Evolutionary conservation across 1,140 invertebrate genomes (phyloP).

Genomic region (Orchestia grillus): DNA sequence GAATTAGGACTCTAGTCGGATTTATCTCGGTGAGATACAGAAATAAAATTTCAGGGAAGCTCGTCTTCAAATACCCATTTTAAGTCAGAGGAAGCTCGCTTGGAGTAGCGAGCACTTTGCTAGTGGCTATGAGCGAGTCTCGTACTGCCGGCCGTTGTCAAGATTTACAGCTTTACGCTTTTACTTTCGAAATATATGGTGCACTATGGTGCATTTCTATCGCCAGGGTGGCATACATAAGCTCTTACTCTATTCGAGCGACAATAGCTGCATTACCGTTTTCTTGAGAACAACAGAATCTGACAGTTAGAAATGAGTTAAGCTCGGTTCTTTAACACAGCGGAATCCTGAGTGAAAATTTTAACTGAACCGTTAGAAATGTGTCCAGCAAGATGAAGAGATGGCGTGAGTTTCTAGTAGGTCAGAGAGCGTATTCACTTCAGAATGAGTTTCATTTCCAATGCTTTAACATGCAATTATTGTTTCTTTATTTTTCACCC

Average conservation of each 20-base stretch:
- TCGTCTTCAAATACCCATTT: not conserved
- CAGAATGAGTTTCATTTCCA: not conserved
- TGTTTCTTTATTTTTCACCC: not conserved
- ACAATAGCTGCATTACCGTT: not conserved
- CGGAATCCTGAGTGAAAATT: not conserved
- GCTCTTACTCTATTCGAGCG: not conserved
- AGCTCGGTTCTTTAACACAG: not conserved
- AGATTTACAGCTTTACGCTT: constrained; percentile 29
- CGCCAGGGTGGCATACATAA: not conserved
- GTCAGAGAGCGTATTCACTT: not conserved
- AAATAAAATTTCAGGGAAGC: not conserved
- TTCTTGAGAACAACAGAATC: not conserved
- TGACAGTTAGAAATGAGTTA: not conserved
- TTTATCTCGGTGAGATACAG: not conserved
- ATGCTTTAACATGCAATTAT: not conserved
- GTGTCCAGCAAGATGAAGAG: not conserved
- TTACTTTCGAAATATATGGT: constrained; percentile 1
- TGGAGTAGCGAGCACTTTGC: not conserved
- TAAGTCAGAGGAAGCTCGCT: not conserved
- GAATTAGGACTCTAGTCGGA: not conserved
- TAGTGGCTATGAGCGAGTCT: not conserved
- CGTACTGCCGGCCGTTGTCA: constrained; percentile 19
- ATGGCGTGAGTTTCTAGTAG: not conserved
- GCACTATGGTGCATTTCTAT: not conserved
- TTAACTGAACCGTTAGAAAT: not conserved